Evolutionary conservation across 2,113 vertebrate species (phyloP).

Genomic region (Apodemus sylvaticus): DNA sequence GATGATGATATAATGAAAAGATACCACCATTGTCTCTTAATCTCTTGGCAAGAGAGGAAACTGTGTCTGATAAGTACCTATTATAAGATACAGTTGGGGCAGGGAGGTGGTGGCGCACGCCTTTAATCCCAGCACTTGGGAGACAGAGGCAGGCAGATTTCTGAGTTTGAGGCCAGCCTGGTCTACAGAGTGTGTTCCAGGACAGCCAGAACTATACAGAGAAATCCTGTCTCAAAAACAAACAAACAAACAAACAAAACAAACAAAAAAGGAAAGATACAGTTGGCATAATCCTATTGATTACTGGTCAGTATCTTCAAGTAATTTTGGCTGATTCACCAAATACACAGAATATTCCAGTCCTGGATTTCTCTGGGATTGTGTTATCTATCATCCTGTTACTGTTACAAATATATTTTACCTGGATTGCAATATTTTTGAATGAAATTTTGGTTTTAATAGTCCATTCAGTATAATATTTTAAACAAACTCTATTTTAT

Average conservation of each 20-base stretch:
- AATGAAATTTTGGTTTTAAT: not conserved
- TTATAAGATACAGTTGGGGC: not conserved
- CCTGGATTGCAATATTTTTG: not conserved
- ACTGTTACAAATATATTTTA: not conserved
- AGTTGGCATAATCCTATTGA: not conserved
- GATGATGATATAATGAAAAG: not conserved
- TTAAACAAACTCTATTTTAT: not conserved
- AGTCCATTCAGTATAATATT: not conserved
- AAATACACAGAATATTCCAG: not conserved
- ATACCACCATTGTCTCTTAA: not conserved
- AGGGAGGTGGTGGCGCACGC: too few relatives aligned
- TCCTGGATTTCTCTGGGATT: not conserved
- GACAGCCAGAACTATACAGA: too few relatives aligned
- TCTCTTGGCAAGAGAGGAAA: not conserved
- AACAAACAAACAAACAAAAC: too few relatives aligned
- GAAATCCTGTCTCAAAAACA: too few relatives aligned
- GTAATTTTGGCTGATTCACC: not conserved
- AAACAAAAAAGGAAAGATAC: too few relatives aligned
- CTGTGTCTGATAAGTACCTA: not conserved
- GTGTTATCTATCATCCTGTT: not conserved
- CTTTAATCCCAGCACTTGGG: too few relatives aligned
- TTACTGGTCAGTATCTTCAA: not conserved
- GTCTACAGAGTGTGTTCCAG: too few relatives aligned
- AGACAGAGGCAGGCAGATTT: too few relatives aligned
- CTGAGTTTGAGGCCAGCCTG: too few relatives aligned